Conservation (phyloP, 2,888 invertebrate species). For the Trichopoda pennipes region DNA sequence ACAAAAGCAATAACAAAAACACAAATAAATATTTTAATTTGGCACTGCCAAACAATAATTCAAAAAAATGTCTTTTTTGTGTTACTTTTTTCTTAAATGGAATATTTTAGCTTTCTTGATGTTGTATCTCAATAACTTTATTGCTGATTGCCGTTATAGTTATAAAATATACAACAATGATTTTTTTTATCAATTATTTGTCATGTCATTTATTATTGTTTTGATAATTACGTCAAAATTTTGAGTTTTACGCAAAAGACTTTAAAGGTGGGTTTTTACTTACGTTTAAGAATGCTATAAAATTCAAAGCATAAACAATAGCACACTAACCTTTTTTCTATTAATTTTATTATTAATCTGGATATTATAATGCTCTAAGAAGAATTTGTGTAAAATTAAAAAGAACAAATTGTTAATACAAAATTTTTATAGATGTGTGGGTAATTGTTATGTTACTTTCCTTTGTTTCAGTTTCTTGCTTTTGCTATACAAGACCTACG, state of each 20-base stretch:
- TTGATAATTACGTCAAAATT: not conserved
- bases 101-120: slow-evolving; percentile 4
- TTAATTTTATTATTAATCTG: not conserved
- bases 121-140: not conserved
- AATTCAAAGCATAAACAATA: not conserved
- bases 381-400: too few relatives aligned
- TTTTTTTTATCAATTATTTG: slow-evolving; percentile 11
- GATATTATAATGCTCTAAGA: not conserved
- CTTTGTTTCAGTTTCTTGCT: too few relatives aligned
- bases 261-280: slow-evolving; percentile 7
- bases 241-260: not conserved
- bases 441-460: too few relatives aligned
- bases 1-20: not conserved
- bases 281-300: not conserved
- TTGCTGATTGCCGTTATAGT: slow-evolving; percentile 10
- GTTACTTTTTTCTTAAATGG: slow-evolving; percentile 16
- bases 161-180: not conserved
- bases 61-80: not conserved
- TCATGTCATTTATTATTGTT: not conserved
- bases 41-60: slow-evolving; percentile 3
- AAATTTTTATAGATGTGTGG: too few relatives aligned
- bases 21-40: not conserved
- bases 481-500: too few relatives aligned
- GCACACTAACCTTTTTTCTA: not conserved
- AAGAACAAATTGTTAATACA: too few relatives aligned